Evolutionary conservation across 2,888 invertebrate species (phyloP).

Genomic region (Lepeophtheirus nordmannii): DNA sequence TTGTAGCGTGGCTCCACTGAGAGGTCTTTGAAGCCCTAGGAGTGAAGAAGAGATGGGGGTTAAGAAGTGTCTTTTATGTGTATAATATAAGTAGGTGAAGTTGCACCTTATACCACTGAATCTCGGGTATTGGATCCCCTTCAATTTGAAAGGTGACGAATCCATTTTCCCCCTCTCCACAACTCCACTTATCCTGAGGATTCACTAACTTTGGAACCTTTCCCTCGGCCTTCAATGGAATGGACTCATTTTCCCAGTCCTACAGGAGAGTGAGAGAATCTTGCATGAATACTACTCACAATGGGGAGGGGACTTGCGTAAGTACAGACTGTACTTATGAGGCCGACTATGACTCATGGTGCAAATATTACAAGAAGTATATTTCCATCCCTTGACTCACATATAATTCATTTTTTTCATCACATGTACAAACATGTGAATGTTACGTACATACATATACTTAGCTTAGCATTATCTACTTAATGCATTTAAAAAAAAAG

Average conservation of each 20-base stretch:
- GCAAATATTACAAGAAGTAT: no score
- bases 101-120: constrained; percentile 19
- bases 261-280: not conserved
- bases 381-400: no score
- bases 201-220: constrained; percentile 4
- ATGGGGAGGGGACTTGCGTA: no score
- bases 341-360: no score
- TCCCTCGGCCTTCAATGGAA: constrained; percentile 2
- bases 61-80: not conserved
- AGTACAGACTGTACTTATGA: no score
- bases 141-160: constrained; percentile 18
- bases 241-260: constrained; percentile 24
- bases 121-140: constrained; percentile 23
- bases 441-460: no score
- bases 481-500: no score
- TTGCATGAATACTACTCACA: no score
- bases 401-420: no score
- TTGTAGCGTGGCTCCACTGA: constrained; percentile 19
- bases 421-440: no score
- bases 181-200: constrained; percentile 12
- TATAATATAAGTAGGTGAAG: not conserved
- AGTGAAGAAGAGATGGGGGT: not conserved
- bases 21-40: constrained; percentile 22
- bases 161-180: constrained; percentile 17
- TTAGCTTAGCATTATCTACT: no score